Evolutionary conservation across 2,888 invertebrate genomes (phyloP).

Genomic region (Lasioglossum marginatum): DNA sequence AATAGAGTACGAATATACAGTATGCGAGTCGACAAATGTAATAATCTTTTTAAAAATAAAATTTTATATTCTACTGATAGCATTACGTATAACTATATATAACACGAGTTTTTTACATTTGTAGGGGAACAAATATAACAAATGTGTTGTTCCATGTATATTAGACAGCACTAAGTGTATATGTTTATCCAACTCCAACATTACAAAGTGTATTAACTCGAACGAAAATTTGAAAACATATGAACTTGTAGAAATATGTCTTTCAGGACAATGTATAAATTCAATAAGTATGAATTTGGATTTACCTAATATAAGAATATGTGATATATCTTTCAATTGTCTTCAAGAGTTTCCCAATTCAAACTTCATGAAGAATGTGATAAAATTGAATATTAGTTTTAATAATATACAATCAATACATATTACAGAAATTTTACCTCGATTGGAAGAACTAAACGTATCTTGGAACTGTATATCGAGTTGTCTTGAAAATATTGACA

Average conservation of each 20-base stretch:
- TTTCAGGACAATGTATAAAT: slow-evolving; percentile 54
- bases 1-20: slow-evolving; percentile 54
- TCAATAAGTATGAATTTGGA: slow-evolving; percentile 48
- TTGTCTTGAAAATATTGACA: slow-evolving; percentile 44
- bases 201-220: slow-evolving; percentile 6
- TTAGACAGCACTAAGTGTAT: not conserved
- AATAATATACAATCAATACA: slow-evolving; percentile 57
- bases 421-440: slow-evolving; percentile 27
- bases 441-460: slow-evolving; percentile 53
- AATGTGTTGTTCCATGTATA: not conserved
- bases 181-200: slow-evolving; percentile 36
- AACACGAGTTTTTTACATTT: slow-evolving; percentile 20
- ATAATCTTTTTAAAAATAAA: slow-evolving; percentile 3
- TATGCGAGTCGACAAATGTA: slow-evolving; percentile 36
- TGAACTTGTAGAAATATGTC: slow-evolving; percentile 49
- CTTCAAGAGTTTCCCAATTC: slow-evolving; percentile 54
- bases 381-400: slow-evolving; percentile 60
- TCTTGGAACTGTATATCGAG: slow-evolving; percentile 63
- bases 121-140: slow-evolving; percentile 11
- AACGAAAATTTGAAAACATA: not conserved
- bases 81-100: not conserved
- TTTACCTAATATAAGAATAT: slow-evolving; percentile 61
- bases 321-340: slow-evolving; percentile 63
- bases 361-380: slow-evolving; percentile 45
- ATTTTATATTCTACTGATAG: not conserved